These are phyloP conservation scores for Toxotes jaculatrix DNA, from an alignment of 2,113 vertebrate species.

Conservation along the genomic window DNA sequence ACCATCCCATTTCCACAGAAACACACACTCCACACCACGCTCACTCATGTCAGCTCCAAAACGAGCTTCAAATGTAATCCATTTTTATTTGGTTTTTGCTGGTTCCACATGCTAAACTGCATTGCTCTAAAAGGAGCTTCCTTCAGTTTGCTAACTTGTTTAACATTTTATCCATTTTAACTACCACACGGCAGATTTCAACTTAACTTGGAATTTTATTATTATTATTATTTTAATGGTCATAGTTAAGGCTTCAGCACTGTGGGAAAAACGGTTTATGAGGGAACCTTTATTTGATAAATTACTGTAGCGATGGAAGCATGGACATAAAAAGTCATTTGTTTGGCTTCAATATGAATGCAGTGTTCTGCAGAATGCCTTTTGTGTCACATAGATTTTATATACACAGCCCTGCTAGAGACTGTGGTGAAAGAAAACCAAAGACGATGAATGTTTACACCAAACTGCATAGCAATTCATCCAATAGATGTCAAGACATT, in stretches of 20 bases:
- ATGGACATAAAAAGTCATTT: neutral
- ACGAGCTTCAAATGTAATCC: conserved; percentile 13
- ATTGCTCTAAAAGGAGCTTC: neutral
- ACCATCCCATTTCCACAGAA: conserved; percentile 33
- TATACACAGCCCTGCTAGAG: too few relatives aligned
- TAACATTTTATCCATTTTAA: neutral
- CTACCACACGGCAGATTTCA: neutral
- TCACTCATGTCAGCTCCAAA: conserved; percentile 22
- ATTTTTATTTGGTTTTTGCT: neutral
- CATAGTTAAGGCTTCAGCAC: neutral
- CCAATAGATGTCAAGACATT: too few relatives aligned
- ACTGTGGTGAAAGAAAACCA: too few relatives aligned
- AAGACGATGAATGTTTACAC: too few relatives aligned
- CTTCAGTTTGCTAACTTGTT: neutral
- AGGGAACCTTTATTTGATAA: neutral
- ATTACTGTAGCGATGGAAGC: neutral
- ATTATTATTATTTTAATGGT: neutral
- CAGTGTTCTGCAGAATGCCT: too few relatives aligned
- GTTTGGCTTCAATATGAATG: too few relatives aligned
- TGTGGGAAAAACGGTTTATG: neutral
- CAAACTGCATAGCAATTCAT: too few relatives aligned
- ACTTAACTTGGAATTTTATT: neutral
- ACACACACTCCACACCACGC: conserved; percentile 18
- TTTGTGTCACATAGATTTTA: too few relatives aligned
- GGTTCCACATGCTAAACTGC: conserved; percentile 8